Evolutionary conservation across 2,888 invertebrate species (phyloP).

Genomic region (Callinectes sapidus): DNA sequence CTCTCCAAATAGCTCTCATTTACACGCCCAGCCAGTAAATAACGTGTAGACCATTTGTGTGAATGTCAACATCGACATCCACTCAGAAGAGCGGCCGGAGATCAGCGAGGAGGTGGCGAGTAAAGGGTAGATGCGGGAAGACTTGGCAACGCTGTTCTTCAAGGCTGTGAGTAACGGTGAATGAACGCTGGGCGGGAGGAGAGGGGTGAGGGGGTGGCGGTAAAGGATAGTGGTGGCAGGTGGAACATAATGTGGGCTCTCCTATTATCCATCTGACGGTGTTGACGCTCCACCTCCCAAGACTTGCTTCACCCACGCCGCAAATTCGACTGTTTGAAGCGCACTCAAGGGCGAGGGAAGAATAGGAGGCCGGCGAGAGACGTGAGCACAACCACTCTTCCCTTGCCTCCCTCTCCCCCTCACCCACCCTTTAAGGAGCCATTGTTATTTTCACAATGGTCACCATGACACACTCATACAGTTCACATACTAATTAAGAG

Average conservation of each 20-base stretch:
- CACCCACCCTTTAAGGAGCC: neutral
- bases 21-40: neutral
- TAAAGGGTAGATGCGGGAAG: neutral
- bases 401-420: neutral
- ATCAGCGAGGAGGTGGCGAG: neutral
- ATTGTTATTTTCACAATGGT: conserved; percentile 23
- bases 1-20: neutral
- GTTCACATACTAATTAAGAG: neutral
- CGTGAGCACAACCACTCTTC: neutral
- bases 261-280: conserved; percentile 15
- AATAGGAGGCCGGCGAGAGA: neutral
- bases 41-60: neutral
- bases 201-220: conserved; percentile 40
- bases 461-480: conserved; percentile 16
- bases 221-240: conserved; percentile 46
- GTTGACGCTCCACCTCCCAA: neutral
- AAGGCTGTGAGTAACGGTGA: conserved; percentile 63
- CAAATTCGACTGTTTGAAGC: neutral
- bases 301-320: neutral
- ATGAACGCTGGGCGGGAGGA: conserved; percentile 47
- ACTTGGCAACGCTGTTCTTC: conserved; percentile 58
- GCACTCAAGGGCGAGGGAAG: neutral
- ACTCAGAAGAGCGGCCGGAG: neutral
- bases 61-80: neutral
- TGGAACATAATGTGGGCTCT: conserved; percentile 56